Evolutionary conservation across 2,797 vertebrate genomes (phyloP).

Genomic region (Labroides dimidiatus): DNA sequence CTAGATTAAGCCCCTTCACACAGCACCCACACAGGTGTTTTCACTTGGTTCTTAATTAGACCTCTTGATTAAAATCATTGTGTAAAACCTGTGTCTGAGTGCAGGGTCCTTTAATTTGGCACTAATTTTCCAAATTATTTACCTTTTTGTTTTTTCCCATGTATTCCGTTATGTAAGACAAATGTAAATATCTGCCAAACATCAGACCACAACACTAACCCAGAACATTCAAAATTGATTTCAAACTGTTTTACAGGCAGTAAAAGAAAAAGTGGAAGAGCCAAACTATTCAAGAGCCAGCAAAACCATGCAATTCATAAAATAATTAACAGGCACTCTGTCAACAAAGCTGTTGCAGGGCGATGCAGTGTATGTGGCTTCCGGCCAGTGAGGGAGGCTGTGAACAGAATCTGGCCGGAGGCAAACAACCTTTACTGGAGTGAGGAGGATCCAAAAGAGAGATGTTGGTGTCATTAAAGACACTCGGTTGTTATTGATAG

Average conservation of each 20-base stretch:
- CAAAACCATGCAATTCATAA: slow-evolving; percentile 16
- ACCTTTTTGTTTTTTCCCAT: not conserved
- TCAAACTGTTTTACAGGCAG: not conserved
- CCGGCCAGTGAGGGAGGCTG: slow-evolving; percentile 25
- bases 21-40: not conserved
- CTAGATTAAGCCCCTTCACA: not conserved
- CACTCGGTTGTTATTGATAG: slow-evolving; percentile 6
- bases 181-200: not conserved
- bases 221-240: not conserved
- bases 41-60: slow-evolving; percentile 4
- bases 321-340: slow-evolving; percentile 43
- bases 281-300: slow-evolving; percentile 4
- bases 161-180: not conserved
- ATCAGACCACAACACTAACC: slow-evolving; percentile 4
- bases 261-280: not conserved
- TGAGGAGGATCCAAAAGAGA: slow-evolving; percentile 33
- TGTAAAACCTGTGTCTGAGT: not conserved
- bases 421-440: slow-evolving; percentile 36
- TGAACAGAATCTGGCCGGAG: slow-evolving; percentile 21
- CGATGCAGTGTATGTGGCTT: slow-evolving; percentile 43
- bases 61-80: slow-evolving; percentile 11
- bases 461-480: slow-evolving; percentile 29
- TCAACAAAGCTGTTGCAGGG: slow-evolving; percentile 38
- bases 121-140: slow-evolving; percentile 1
- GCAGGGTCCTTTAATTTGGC: not conserved